These are phyloP conservation scores for Limnephilus lunatus DNA, from an alignment of 2,888 invertebrate species.

Conservation along the genomic window DNA sequence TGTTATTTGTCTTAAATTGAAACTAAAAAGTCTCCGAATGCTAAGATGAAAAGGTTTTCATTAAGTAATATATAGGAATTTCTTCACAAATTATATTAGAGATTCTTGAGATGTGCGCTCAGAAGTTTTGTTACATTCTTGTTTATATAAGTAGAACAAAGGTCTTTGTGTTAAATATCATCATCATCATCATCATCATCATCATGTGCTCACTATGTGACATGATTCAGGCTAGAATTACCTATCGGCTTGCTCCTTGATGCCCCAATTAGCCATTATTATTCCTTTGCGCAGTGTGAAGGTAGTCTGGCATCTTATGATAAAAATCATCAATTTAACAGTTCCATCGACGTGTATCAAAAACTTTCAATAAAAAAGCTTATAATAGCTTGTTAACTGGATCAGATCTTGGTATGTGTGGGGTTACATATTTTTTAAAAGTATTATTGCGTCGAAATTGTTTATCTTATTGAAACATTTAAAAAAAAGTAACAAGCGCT, in stretches of 20 bases:
- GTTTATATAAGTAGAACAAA: background rate
- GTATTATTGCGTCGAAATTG: too few relatives aligned
- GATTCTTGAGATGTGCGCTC: background rate
- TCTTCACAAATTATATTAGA: background rate
- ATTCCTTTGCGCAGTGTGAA: background rate
- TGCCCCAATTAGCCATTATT: background rate
- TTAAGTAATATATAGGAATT: background rate
- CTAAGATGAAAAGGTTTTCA: background rate
- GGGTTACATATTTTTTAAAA: too few relatives aligned
- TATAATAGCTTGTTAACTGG: too few relatives aligned
- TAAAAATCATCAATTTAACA: too few relatives aligned
- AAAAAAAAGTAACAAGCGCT: too few relatives aligned
- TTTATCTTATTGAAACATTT: too few relatives aligned
- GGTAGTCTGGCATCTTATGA: background rate
- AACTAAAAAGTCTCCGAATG: background rate
- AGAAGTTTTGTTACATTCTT: background rate
- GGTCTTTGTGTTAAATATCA: background rate
- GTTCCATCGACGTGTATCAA: too few relatives aligned
- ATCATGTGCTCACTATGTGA: too few relatives aligned
- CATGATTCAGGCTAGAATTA: too few relatives aligned
- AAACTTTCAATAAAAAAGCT: too few relatives aligned
- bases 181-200: background rate
- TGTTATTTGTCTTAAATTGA: background rate
- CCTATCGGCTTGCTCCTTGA: too few relatives aligned
- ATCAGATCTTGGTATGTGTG: too few relatives aligned